phyloP scores from a whole-genome alignment of 2,888 invertebrate genomes.

The Lysandra coridon region DNA sequence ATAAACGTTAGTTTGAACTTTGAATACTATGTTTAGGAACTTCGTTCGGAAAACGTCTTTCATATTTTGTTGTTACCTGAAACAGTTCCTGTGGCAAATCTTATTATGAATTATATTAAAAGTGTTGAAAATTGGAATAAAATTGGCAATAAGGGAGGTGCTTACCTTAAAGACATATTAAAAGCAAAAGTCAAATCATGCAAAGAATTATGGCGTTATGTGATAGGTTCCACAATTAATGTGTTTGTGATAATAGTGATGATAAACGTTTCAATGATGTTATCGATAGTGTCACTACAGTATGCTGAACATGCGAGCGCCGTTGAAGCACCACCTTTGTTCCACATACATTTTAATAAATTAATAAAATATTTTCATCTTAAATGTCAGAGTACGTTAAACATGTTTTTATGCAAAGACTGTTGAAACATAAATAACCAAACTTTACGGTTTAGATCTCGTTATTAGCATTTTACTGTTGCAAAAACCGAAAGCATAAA shows the following conservation, averaged over 20 bases:
- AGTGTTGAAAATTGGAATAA: background rate
- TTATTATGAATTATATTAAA: background rate
- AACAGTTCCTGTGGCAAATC: background rate
- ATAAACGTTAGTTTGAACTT: conserved; percentile 14
- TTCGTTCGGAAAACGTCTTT: background rate
- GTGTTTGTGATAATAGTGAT: conserved; percentile 1
- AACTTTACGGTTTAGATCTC: conserved; percentile 1
- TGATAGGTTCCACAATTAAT: background rate
- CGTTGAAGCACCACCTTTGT: conserved; percentile 5
- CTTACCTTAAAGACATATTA: background rate
- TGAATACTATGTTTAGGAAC: conserved; percentile 28
- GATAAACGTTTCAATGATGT: conserved; percentile 9
- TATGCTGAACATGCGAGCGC: conserved; percentile 4
- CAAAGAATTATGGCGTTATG: background rate
- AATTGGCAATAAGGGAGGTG: background rate
- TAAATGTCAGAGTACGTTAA: conserved; percentile 19
- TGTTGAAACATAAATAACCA: conserved; percentile 10
- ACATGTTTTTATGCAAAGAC: conserved; percentile 13
- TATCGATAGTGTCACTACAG: conserved; percentile 1
- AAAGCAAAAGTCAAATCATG: background rate
- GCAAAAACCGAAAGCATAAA: conserved; percentile 17
- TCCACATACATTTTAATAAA: conserved; percentile 9
- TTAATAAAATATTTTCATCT: conserved; percentile 1
- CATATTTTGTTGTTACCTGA: background rate
- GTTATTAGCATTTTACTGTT: conserved; percentile 6